Evolutionary conservation across 2,797 vertebrate species (phyloP).

Genomic region (Hippocampus kuda): DNA sequence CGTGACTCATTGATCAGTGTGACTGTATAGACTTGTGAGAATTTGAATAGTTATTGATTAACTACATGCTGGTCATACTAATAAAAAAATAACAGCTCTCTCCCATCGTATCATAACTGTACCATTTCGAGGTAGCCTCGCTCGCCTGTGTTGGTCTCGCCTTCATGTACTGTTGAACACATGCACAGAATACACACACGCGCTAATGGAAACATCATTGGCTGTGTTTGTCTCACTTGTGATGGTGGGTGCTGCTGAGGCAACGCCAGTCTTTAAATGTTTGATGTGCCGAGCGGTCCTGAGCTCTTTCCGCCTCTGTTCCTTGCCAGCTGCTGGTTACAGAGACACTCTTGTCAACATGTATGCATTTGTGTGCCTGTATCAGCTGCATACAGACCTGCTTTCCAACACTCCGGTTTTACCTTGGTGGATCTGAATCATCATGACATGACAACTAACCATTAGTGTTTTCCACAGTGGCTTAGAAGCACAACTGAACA

Average conservation of each 20-base stretch:
- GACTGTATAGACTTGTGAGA: neutral
- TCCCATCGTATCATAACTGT: neutral
- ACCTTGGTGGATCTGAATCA: neutral
- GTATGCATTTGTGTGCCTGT: neutral
- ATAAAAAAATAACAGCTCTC: neutral
- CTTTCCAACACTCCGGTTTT: neutral
- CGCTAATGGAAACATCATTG: slow-evolving; percentile 2
- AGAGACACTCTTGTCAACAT: slow-evolving; percentile 2
- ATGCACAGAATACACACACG: slow-evolving; percentile 20
- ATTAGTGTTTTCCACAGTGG: neutral
- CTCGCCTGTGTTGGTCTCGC: neutral
- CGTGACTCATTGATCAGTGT: neutral
- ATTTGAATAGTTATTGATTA: neutral
- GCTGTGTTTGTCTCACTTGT: slow-evolving; percentile 5
- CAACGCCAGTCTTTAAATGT: slow-evolving; percentile 46
- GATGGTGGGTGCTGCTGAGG: slow-evolving; percentile 11
- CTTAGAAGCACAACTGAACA: too few species aligned
- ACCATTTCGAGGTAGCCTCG: neutral
- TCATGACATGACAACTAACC: neutral
- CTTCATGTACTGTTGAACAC: neutral
- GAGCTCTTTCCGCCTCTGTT: slow-evolving; percentile 31
- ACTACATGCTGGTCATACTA: neutral
- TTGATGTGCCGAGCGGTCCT: slow-evolving; percentile 44
- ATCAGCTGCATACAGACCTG: neutral
- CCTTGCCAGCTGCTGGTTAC: slow-evolving; percentile 10